A percentile compares a stretch with the other conserved stretches of the same genome.
phyloP scores from a whole-genome alignment of 2,113 vertebrate species.

The Podarcis raffonei region DNA sequence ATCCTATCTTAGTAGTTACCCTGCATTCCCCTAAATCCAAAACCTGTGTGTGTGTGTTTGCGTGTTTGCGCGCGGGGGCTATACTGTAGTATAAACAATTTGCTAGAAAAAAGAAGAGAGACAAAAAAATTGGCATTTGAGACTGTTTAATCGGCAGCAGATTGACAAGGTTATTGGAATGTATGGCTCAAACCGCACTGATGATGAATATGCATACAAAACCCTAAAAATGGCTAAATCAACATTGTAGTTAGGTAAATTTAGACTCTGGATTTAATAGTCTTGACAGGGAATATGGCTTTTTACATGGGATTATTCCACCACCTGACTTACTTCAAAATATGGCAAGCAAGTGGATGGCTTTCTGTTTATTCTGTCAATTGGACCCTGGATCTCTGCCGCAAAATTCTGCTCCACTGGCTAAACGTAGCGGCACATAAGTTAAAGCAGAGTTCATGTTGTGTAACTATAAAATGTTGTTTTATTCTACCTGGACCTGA shows the following conservation, averaged over 20 bases:
- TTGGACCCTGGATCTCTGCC: too few species aligned
- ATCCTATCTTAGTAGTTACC: too few species aligned
- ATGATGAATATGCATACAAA: background rate
- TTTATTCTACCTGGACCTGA: background rate
- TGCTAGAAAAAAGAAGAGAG: background rate
- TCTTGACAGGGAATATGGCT: too few species aligned
- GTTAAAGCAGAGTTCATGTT: background rate
- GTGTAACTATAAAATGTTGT: background rate
- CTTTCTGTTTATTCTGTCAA: too few species aligned
- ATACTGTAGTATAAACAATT: background rate
- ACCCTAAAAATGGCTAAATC: background rate
- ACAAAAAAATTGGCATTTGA: background rate
- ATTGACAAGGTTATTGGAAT: background rate
- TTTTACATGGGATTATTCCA: too few species aligned
- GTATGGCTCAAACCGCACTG: background rate
- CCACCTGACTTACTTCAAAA: too few species aligned
- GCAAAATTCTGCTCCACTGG: too few species aligned
- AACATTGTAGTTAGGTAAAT: background rate
- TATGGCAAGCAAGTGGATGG: too few species aligned
- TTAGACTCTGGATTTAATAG: too few species aligned
- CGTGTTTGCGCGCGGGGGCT: background rate
- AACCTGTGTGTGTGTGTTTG: too few species aligned
- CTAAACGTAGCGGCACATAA: too few species aligned
- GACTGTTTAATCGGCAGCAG: slow-evolving; percentile 2
- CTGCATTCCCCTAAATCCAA: too few species aligned